phyloP scores from a whole-genome alignment of 2,888 invertebrate species.

The Ethmia dodecea region DNA sequence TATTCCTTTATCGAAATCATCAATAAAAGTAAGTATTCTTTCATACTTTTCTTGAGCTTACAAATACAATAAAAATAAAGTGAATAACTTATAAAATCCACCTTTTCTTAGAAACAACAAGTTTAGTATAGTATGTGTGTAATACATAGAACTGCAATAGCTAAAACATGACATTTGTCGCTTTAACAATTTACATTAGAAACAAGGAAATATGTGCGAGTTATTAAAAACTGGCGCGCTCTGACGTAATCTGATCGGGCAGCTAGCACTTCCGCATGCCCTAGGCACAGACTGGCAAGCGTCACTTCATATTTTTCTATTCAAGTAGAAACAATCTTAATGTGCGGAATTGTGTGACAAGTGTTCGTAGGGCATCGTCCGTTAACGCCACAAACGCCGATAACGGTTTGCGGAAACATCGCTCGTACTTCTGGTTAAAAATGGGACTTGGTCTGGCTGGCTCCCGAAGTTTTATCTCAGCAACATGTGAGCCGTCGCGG shows the following conservation, averaged over 20 bases:
- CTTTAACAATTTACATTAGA: constrained; percentile 30
- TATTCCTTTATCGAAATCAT: too few species aligned
- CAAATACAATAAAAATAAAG: too few species aligned
- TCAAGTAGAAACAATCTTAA: constrained; percentile 13
- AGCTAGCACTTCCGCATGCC: constrained; percentile 68
- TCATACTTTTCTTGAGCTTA: too few species aligned
- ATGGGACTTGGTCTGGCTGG: constrained; percentile 58
- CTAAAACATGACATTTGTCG: too few species aligned
- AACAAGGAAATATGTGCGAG: constrained; percentile 70
- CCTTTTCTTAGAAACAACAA: too few species aligned
- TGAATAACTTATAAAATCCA: too few species aligned
- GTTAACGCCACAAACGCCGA: constrained; percentile 36
- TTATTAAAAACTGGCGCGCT: constrained; percentile 72
- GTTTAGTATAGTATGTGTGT: too few species aligned
- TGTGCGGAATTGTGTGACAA: constrained; percentile 23
- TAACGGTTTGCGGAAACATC: constrained; percentile 65
- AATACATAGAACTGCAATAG: too few species aligned
- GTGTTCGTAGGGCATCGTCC: constrained; percentile 29
- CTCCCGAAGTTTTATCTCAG: constrained; percentile 72
- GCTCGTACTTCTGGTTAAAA: constrained; percentile 52
- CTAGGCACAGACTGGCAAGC: constrained; percentile 32
- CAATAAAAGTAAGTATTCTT: too few species aligned
- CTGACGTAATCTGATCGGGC: constrained; percentile 64
- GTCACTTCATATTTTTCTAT: not conserved
- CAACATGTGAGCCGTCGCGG: constrained; percentile 43